A percentile compares a stretch with the other conserved stretches of the same genome.
These are phyloP conservation scores for Zaprionus ghesquierei DNA, from an alignment of 1,140 invertebrate genomes.

Conservation along the genomic window DNA sequence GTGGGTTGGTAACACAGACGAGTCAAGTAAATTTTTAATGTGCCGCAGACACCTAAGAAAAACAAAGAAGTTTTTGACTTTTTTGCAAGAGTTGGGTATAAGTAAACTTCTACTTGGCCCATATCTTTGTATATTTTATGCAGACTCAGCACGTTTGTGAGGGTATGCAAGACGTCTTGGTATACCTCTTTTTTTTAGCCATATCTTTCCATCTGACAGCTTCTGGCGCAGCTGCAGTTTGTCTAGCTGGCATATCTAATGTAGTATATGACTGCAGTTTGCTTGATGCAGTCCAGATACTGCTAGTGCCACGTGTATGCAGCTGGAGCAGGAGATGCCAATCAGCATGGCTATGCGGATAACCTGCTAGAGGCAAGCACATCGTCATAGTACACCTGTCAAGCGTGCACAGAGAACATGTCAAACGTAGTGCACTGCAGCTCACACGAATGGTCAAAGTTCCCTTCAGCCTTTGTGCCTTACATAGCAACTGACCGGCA, in stretches of 20 bases:
- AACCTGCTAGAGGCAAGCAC: conserved; percentile 14
- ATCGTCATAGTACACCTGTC: conserved; percentile 1
- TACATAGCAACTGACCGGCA: conserved; percentile 11
- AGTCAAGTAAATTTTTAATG: conserved; percentile 44
- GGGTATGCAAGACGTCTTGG: not conserved
- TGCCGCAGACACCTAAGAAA: conserved; percentile 29
- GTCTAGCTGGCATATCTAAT: not conserved
- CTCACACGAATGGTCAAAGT: not conserved
- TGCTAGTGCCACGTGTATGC: conserved; percentile 82
- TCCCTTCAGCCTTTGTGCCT: not conserved
- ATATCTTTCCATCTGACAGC: not conserved
- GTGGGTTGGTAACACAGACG: conserved; percentile 10
- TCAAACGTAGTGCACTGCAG: conserved; percentile 33
- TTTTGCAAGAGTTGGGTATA: not conserved
- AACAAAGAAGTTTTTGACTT: conserved; percentile 1
- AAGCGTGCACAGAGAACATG: conserved; percentile 22
- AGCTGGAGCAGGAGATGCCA: conserved; percentile 83
- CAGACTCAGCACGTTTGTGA: not conserved
- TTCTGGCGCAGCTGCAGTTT: not conserved
- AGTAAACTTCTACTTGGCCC: not conserved
- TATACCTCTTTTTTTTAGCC: not conserved
- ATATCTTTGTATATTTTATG: not conserved
- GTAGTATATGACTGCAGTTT: not conserved
- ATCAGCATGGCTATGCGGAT: conserved; percentile 49
- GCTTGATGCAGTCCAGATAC: conserved; percentile 67